Base-by-base conservation (phyloP, 2,113 vertebrate genomes). In the Carollia perspicillata region DNA sequence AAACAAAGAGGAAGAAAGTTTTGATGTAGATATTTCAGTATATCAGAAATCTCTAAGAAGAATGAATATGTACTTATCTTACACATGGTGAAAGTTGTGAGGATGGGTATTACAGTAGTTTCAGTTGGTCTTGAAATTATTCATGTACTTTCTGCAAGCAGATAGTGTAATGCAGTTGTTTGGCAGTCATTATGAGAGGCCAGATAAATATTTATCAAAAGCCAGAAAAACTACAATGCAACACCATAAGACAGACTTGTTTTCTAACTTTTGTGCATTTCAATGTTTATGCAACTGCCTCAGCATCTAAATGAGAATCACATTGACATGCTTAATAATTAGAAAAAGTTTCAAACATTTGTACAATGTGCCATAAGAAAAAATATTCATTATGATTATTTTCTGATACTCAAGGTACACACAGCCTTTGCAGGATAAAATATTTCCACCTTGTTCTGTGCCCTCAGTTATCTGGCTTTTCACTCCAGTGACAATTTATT, bases 191-290 rank as follows among this genome's bases (percentile, higher is more conserved):
- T 92, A 65, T 4, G 13, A 97, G 97, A n/a, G 23, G 88, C 51
- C 97, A 98, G 98, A 98, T 98, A 98, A 98, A 97, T 97, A 97
- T 95, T 98, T 95, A 95, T 84, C 71, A 87, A 79, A 97, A 95
- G 72, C 30, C 68, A 96, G 74, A 94, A 69, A 97, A 95, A 84
- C 96, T 87, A 97, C 92, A 74, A 95, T 91, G 95, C 97, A 97
- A 98, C 98, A 97, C 97, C 97, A 85, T 90, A 92, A 97, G 90
- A 81, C 95, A 93, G 94, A 93, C 94, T 98, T 96, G 93, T 97
- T 89, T 71, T 86, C 60, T 69, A 60, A 93, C 44, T 80, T 96
- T 22, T 81, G 65, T 80, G 35, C 6, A 68, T 97, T 88, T 93
- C 68, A 90, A 69, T 65, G 84, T 74, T 89, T 90, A 72, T 55